Conservation (phyloP, 2,888 invertebrate species). For the Heliconius ismenius region DNA sequence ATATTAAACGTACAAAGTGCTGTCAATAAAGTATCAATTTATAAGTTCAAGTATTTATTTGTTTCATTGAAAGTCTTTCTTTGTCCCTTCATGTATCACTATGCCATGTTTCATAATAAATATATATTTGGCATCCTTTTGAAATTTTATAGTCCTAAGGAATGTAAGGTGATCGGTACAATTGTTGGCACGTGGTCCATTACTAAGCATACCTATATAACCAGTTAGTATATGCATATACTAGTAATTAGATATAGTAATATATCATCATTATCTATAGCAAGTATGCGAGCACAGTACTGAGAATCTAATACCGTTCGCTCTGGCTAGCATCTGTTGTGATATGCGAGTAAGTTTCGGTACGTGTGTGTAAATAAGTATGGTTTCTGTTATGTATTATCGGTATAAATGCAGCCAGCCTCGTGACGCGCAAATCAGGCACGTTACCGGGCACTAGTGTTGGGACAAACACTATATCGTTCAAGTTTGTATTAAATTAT, state of each 20-base stretch:
- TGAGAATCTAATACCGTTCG: neutral
- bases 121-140: conserved; percentile 12
- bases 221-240: neutral
- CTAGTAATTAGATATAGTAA: neutral
- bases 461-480: conserved; percentile 16
- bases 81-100: neutral
- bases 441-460: conserved; percentile 5
- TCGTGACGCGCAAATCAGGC: conserved; percentile 7
- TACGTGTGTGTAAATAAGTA: conserved; percentile 13
- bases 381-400: conserved; percentile 22
- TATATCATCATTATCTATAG: conserved; percentile 6
- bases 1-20: neutral
- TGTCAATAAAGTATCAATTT: neutral
- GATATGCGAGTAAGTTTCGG: conserved; percentile 2
- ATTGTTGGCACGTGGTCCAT: conserved; percentile 11
- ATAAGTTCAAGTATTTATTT: neutral
- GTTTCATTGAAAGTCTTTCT: neutral
- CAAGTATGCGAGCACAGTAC: conserved; percentile 4
- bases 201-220: neutral
- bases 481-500: conserved; percentile 3
- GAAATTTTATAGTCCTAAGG: conserved; percentile 4
- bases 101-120: neutral
- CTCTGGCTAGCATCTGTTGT: conserved; percentile 20
- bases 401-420: conserved; percentile 16
- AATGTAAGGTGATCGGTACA: conserved; percentile 2